Evolutionary conservation across 2,797 vertebrate species (phyloP).

Genomic region (Decapterus maruadsi): DNA sequence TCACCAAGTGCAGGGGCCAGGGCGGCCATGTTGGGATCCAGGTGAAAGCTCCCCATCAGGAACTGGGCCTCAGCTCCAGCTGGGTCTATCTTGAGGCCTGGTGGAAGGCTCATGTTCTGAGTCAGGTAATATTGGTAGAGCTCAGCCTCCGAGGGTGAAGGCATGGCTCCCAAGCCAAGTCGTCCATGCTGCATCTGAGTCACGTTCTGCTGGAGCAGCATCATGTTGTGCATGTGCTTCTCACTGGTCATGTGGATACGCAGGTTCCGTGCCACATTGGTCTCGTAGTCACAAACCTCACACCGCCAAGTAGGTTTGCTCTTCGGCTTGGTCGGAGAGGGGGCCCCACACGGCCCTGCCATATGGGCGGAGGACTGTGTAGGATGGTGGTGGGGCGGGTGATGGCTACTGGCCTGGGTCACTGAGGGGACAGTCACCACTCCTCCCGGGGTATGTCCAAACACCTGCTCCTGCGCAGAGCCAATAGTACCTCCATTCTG

Average conservation of each 20-base stretch:
- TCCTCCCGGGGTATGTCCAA: slow-evolving; percentile 91
- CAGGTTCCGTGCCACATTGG: slow-evolving; percentile 97
- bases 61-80: slow-evolving; percentile 92
- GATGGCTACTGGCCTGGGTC: slow-evolving; percentile 86
- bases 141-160: slow-evolving; percentile 96
- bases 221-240: slow-evolving; percentile 99
- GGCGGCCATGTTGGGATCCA: slow-evolving; percentile 93
- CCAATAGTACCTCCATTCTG: slow-evolving; percentile 93
- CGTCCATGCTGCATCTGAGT: slow-evolving; percentile 95
- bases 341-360: slow-evolving; percentile 91
- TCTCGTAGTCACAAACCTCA: slow-evolving; percentile 99
- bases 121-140: slow-evolving; percentile 99
- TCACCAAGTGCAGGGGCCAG: slow-evolving; percentile 95
- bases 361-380: slow-evolving; percentile 90
- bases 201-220: slow-evolving; percentile 99
- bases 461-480: slow-evolving; percentile 92
- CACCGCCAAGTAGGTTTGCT: slow-evolving; percentile 99
- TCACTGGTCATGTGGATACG: slow-evolving; percentile 99
- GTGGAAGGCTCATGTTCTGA: slow-evolving; percentile 97
- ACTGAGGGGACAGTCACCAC: slow-evolving; percentile 90
- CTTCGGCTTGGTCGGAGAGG: slow-evolving; percentile 98
- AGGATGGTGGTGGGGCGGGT: slow-evolving; percentile 86
- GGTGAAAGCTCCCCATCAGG: slow-evolving; percentile 95
- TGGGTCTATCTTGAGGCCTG: slow-evolving; percentile 93
- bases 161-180: slow-evolving; percentile 93